Conservation (phyloP, 2,888 invertebrate genomes). For the Fragum sueziense region DNA sequence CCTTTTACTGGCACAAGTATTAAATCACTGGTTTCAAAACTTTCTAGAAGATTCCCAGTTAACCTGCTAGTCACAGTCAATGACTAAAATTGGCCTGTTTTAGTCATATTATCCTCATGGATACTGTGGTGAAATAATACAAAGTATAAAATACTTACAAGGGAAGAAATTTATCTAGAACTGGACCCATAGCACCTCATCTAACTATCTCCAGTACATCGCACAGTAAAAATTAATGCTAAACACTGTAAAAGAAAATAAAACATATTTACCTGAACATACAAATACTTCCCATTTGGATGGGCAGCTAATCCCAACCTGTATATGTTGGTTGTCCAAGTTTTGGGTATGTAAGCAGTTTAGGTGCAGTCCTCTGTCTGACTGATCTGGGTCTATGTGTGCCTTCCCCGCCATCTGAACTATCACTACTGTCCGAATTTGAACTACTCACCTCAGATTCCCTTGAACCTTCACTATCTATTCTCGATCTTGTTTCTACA, state of each 20-base stretch:
- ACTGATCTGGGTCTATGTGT: not conserved
- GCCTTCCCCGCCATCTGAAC: not conserved
- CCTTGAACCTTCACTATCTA: not conserved
- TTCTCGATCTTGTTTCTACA: not conserved
- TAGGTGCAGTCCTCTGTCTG: slow-evolving; percentile 6
- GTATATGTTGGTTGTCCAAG: slow-evolving; percentile 14
- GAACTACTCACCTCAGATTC: not conserved
- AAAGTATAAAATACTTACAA: slow-evolving; percentile 7
- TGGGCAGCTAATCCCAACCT: not conserved
- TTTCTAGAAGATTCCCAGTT: slow-evolving; percentile 7
- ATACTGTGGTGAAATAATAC: slow-evolving; percentile 9
- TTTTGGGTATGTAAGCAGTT: slow-evolving; percentile 3
- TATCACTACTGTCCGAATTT: not conserved
- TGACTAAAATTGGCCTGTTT: slow-evolving; percentile 25
- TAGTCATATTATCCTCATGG: slow-evolving; percentile 6
- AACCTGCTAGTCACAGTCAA: slow-evolving; percentile 7
- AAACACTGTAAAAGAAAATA: too few relatives aligned
- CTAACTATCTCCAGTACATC: too few relatives aligned
- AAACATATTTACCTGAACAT: too few relatives aligned
- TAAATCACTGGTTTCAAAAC: not conserved
- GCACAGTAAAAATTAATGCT: too few relatives aligned
- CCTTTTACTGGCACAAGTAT: not conserved
- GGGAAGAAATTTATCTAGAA: not conserved
- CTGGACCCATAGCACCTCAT: not conserved
- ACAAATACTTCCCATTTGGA: too few relatives aligned